phyloP scores from a whole-genome alignment of 2,888 invertebrate genomes.

The Cephus nigrinus region DNA sequence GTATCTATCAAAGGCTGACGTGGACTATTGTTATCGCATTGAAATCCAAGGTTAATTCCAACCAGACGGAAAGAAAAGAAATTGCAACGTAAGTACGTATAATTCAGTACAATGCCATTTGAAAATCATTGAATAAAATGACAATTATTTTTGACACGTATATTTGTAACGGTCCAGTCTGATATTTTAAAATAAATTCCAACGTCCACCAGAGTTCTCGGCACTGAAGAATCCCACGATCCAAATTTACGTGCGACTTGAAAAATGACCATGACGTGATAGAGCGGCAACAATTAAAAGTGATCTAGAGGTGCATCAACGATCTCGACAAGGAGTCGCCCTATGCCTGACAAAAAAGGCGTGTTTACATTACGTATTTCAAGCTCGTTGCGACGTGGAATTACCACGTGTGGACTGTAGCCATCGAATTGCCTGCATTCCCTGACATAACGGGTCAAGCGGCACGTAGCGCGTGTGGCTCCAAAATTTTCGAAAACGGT shows the following conservation, averaged over 20 bases:
- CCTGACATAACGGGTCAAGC: constrained; percentile 49
- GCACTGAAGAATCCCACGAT: no score
- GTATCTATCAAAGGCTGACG: neutral
- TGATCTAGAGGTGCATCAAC: no score
- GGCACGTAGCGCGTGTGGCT: constrained; percentile 16
- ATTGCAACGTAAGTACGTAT: constrained; percentile 19
- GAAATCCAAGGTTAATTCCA: neutral
- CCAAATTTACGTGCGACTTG: no score
- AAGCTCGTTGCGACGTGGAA: constrained; percentile 1
- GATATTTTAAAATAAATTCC: no score
- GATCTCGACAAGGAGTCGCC: no score
- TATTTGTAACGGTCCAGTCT: no score
- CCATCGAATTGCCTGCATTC: constrained; percentile 43
- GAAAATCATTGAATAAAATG: no score
- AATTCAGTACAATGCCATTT: no score
- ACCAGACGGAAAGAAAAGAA: neutral
- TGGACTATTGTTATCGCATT: neutral
- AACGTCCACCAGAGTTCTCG: no score
- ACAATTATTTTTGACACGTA: no score
- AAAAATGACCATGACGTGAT: no score
- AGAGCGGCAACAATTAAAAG: no score
- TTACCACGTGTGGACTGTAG: constrained; percentile 21
- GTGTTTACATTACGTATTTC: neutral
- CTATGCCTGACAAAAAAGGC: neutral
- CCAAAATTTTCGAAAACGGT: constrained; percentile 31